Conservation (phyloP, 35 echinoderm and acorn worm species). For the Heliocidaris erythrogramma region DNA sequence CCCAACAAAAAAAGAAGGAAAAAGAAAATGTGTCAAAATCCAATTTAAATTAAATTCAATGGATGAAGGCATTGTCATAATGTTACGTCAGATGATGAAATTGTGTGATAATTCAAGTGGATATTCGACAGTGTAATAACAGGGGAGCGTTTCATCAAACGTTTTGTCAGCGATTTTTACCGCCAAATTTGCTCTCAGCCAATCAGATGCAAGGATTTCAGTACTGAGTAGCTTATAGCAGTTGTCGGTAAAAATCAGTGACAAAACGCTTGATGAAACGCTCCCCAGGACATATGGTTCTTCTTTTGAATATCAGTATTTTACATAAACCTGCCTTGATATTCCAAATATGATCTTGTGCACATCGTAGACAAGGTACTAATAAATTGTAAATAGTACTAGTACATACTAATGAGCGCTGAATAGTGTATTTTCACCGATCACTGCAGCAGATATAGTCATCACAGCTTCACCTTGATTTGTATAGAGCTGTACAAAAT, state of each 20-base stretch:
- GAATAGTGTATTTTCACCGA: slow-evolving; percentile 21
- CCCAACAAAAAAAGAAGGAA: neutral
- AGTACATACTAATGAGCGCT: neutral
- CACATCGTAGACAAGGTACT: neutral
- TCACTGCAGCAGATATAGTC: slow-evolving; percentile 44
- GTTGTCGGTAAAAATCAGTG: no score
- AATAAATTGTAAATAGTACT: neutral
- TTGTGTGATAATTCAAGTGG: neutral
- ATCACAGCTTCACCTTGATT: slow-evolving; percentile 45
- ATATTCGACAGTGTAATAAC: neutral
- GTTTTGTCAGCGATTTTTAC: no score
- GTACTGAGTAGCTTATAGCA: no score
- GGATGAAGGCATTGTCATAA: neutral
- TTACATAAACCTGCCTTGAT: neutral
- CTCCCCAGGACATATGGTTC: neutral
- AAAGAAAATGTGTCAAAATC: neutral
- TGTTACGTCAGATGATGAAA: neutral
- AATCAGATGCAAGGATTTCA: no score
- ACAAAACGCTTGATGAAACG: no score
- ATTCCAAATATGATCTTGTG: neutral
- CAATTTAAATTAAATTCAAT: neutral
- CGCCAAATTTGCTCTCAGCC: no score
- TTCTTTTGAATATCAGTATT: neutral
- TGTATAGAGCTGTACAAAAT: slow-evolving; percentile 49
- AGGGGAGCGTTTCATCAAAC: no score